phyloP scores from a whole-genome alignment of 2,113 vertebrate species.

The Leucoraja erinaceus region DNA sequence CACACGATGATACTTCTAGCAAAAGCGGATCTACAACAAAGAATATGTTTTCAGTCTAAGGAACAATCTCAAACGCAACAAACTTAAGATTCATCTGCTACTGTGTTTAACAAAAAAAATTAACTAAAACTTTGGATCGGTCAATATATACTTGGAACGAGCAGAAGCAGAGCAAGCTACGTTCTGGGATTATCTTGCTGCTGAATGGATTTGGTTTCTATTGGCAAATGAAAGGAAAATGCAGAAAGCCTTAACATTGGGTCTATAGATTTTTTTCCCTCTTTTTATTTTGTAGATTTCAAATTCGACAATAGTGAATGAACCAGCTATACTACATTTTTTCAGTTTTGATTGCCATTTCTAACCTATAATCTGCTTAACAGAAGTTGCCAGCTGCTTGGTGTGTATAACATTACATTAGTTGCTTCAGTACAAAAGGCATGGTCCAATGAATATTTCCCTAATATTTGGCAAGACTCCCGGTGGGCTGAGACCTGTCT shows the following conservation, averaged over 20 bases:
- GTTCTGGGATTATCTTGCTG: constrained; percentile 47
- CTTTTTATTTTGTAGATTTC: neutral
- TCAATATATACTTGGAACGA: constrained; percentile 44
- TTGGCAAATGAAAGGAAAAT: constrained; percentile 21
- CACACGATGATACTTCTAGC: constrained; percentile 73
- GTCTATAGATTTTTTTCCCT: neutral
- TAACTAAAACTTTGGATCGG: constrained; percentile 51
- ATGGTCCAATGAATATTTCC: neutral
- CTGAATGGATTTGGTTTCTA: constrained; percentile 58
- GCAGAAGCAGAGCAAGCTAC: neutral
- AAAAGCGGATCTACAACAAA: constrained; percentile 75
- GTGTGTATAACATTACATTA: neutral
- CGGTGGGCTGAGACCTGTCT: neutral
- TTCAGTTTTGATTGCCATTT: neutral
- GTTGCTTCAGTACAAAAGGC: neutral
- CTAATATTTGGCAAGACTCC: neutral
- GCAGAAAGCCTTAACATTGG: neutral
- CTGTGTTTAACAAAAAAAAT: neutral
- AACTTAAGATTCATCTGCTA: constrained; percentile 21
- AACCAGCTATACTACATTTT: neutral
- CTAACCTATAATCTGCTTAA: constrained; percentile 7
- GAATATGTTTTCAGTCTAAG: constrained; percentile 70
- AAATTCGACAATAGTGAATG: constrained; percentile 14
- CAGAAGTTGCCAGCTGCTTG: neutral
- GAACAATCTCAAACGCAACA: constrained; percentile 35